Percentiles rank a stretch among this genome's conserved stretches.
These are phyloP conservation scores for Andrena flavipes DNA, from an alignment of 2,888 invertebrate species.

Conservation along the genomic window DNA sequence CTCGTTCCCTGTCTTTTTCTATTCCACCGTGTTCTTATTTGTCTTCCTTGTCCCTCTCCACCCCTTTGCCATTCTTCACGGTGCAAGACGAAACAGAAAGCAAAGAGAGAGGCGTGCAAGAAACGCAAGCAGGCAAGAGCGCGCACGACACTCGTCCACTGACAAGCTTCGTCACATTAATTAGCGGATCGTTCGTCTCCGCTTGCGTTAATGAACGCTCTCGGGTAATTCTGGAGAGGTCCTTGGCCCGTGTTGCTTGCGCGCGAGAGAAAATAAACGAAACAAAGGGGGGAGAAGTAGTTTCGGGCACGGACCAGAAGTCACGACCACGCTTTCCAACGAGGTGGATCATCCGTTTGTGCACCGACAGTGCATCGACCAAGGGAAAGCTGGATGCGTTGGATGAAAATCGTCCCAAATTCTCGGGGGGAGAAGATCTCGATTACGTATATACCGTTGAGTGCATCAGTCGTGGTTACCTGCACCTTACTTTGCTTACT, in stretches of 20 bases:
- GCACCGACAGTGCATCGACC: slow-evolving; percentile 20
- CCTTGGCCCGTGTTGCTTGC: slow-evolving; percentile 53
- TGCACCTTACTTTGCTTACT: slow-evolving; percentile 23
- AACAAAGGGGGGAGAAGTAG: slow-evolving; percentile 45
- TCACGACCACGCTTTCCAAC: slow-evolving; percentile 1
- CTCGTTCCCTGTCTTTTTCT: not conserved
- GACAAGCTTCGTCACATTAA: slow-evolving; percentile 74
- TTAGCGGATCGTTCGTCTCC: slow-evolving; percentile 71
- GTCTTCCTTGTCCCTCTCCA: not conserved
- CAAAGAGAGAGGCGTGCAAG: slow-evolving; percentile 33
- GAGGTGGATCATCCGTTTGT: not conserved
- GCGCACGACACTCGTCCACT: slow-evolving; percentile 62
- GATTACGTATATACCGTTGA: slow-evolving; percentile 18
- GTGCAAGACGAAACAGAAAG: slow-evolving; percentile 38
- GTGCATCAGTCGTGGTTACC: slow-evolving; percentile 33
- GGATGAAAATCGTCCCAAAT: slow-evolving; percentile 28
- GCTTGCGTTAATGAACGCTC: slow-evolving; percentile 70
- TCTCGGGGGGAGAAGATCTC: slow-evolving; percentile 3
- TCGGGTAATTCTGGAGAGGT: slow-evolving; percentile 59
- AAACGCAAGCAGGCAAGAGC: slow-evolving; percentile 47
- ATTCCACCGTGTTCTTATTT: slow-evolving; percentile 4
- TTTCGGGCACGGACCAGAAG: slow-evolving; percentile 37
- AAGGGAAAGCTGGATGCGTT: not conserved
- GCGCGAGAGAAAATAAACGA: slow-evolving; percentile 62
- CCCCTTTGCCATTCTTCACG: slow-evolving; percentile 6